Percentiles rank a stretch among this genome's conserved stretches.
Conservation (phyloP, 2,113 vertebrate species). For the Callocephalon fimbriatum region DNA sequence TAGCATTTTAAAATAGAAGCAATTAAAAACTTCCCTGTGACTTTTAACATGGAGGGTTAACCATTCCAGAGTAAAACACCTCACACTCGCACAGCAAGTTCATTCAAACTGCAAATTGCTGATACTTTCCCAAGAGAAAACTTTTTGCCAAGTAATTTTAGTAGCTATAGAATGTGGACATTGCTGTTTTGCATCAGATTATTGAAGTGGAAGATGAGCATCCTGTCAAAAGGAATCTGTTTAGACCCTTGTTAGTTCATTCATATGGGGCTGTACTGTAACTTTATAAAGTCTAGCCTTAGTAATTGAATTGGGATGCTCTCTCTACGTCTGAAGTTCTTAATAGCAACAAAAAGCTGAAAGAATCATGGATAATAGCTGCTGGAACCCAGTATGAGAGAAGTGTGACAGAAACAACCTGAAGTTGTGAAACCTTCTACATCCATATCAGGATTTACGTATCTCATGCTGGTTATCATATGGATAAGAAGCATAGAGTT, state of each 20-base stretch:
- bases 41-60: neutral
- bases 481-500: neutral
- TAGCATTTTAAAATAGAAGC: neutral
- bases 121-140: neutral
- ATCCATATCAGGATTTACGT: neutral
- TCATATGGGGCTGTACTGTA: neutral
- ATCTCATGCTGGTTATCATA: neutral
- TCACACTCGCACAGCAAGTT: rapidly evolving
- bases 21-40: neutral
- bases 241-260: neutral
- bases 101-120: neutral
- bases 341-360: neutral
- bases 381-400: neutral
- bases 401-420: neutral
- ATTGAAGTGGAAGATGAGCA: neutral
- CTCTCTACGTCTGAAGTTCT: neutral
- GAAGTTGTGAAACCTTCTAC: neutral
- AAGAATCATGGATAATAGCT: neutral
- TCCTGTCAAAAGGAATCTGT: neutral
- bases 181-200: neutral
- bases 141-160: neutral
- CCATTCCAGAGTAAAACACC: neutral
- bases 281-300: neutral
- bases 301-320: neutral
- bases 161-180: neutral